Conservation (phyloP, 2,113 vertebrate species). For the Chaenocephalus aceratus region DNA sequence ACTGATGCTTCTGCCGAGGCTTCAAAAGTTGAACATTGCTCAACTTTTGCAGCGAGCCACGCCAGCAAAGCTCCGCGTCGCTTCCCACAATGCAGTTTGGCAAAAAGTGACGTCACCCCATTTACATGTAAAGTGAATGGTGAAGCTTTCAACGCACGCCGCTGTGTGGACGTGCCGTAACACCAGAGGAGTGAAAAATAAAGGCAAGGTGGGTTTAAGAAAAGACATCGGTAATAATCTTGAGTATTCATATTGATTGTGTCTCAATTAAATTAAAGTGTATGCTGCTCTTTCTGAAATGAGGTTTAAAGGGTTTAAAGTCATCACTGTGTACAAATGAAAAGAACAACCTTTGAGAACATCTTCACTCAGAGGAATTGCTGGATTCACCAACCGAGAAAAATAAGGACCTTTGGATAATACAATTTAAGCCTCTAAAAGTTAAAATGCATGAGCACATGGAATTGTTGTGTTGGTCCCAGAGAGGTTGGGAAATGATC, state of each 20-base stretch:
- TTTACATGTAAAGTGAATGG: too few species aligned
- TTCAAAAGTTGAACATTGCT: too few species aligned
- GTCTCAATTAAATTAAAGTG: neutral
- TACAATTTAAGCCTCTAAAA: constrained; percentile 58
- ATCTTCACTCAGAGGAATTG: constrained; percentile 40
- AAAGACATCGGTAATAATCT: neutral
- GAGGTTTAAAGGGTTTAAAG: neutral
- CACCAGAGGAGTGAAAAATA: neutral
- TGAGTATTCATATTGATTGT: neutral
- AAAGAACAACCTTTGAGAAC: constrained; percentile 22
- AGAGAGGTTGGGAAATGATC: constrained; percentile 44
- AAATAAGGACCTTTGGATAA: constrained; percentile 34
- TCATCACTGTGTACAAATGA: neutral
- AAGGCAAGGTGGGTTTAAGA: neutral
- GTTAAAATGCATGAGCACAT: constrained; percentile 53
- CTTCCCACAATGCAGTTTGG: too few species aligned
- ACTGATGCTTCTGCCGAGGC: too few species aligned
- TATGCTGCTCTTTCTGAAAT: neutral
- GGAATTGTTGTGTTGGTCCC: constrained; percentile 30
- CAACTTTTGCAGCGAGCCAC: too few species aligned
- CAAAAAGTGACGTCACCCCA: too few species aligned
- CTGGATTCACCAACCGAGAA: constrained; percentile 43
- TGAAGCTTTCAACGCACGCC: too few species aligned
- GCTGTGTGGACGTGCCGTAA: too few species aligned
- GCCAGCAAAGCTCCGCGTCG: too few species aligned